These are phyloP conservation scores for Tyrophagus putrescentiae DNA, from an alignment of 1,140 invertebrate genomes.

Conservation along the genomic window DNA sequence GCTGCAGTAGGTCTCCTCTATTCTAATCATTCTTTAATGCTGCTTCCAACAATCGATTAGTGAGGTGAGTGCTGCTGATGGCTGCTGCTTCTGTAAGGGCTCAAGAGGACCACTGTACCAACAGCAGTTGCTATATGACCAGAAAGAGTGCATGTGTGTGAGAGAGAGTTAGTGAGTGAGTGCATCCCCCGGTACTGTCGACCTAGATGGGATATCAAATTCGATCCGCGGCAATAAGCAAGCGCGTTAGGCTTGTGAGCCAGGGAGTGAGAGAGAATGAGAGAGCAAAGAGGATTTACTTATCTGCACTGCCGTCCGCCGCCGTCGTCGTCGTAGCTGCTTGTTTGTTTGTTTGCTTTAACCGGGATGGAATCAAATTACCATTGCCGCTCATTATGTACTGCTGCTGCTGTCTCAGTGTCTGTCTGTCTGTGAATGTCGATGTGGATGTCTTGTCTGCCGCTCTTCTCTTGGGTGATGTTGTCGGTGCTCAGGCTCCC, in stretches of 20 bases:
- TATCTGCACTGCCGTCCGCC: conserved; percentile 2
- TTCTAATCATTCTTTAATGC: conserved; percentile 16
- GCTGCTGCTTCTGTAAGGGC: conserved; percentile 4
- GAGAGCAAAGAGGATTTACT: conserved; percentile 14
- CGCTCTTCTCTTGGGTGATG: background rate
- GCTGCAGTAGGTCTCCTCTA: no score
- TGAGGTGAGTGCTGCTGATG: background rate
- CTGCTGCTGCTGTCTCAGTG: background rate
- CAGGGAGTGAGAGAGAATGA: no score
- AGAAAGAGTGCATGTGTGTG: no score
- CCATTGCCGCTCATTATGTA: conserved; percentile 4
- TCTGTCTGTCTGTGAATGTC: background rate
- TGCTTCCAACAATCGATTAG: conserved; percentile 10
- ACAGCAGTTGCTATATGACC: no score
- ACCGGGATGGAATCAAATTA: conserved; percentile 13
- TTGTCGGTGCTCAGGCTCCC: background rate
- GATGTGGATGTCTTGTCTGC: no score
- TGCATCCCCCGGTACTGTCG: no score
- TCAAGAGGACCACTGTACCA: no score
- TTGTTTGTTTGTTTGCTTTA: conserved; percentile 4
- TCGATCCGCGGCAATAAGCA: no score
- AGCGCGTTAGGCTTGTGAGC: background rate
- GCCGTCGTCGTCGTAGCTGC: no score
- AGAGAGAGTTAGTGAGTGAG: no score
- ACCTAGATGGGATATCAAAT: conserved; percentile 12